Evolutionary conservation across 1,140 invertebrate genomes (phyloP).

Genomic region (Phymorhynchus buccinoides): DNA sequence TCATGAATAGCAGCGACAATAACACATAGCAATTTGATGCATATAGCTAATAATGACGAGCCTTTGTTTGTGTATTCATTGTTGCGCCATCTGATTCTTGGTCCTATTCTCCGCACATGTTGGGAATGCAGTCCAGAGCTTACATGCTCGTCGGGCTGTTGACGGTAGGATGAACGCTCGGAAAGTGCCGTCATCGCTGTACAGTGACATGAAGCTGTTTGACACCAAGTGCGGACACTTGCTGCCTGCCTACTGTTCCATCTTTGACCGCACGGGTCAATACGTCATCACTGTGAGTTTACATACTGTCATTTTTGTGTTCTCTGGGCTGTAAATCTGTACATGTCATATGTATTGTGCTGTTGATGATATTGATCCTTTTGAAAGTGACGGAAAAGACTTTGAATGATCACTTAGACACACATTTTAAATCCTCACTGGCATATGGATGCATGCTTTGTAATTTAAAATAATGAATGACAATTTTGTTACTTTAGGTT

Average conservation of each 20-base stretch:
- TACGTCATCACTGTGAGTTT: conserved; percentile 89
- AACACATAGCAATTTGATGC: neutral
- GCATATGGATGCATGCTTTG: too few species aligned
- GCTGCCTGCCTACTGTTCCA: conserved; percentile 95
- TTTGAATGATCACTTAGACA: too few species aligned
- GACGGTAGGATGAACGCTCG: conserved; percentile 78
- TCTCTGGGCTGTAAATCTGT: too few species aligned
- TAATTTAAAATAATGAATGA: too few species aligned
- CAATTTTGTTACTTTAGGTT: too few species aligned
- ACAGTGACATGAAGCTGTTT: conserved; percentile 83
- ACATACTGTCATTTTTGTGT: too few species aligned
- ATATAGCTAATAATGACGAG: neutral
- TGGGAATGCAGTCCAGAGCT: conserved; percentile 78
- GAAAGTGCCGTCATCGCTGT: conserved; percentile 82
- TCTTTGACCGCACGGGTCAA: conserved; percentile 93
- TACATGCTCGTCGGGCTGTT: conserved; percentile 81
- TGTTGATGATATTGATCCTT: too few species aligned
- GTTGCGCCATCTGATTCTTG: conserved; percentile 13
- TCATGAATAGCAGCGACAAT: too few species aligned
- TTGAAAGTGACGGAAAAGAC: too few species aligned
- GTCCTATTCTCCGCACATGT: conserved; percentile 46
- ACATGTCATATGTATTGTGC: too few species aligned
- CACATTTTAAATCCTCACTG: too few species aligned
- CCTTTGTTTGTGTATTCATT: neutral
- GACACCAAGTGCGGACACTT: conserved; percentile 92